Evolutionary conservation across 2,888 invertebrate genomes (phyloP).

Genomic region (Arge pagana): DNA sequence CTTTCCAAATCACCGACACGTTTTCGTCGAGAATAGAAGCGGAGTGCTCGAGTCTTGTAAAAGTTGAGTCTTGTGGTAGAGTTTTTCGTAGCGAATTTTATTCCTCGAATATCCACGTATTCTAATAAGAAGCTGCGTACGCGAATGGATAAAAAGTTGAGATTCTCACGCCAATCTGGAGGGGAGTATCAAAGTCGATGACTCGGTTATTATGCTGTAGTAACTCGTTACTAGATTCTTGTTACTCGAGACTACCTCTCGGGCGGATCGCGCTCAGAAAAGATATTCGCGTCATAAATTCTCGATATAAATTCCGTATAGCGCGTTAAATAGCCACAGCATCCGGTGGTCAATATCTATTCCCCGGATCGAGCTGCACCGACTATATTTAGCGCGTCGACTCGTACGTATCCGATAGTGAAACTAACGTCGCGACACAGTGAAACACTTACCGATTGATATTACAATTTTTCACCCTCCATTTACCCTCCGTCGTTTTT

Average conservation of each 20-base stretch:
- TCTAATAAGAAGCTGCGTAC: no score
- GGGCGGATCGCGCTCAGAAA: background rate
- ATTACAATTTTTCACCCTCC: background rate
- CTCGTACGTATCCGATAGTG: no score
- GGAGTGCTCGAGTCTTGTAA: no score
- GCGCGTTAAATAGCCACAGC: slow-evolving; percentile 29
- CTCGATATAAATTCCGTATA: slow-evolving; percentile 31
- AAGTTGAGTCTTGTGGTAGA: no score
- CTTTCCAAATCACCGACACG: background rate
- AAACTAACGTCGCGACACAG: no score
- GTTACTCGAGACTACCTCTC: slow-evolving; percentile 11
- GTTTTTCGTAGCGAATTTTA: no score
- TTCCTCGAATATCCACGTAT: no score
- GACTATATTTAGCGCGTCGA: no score
- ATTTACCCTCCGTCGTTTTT: background rate
- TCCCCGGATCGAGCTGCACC: slow-evolving; percentile 3
- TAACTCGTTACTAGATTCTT: slow-evolving; percentile 11
- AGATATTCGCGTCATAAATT: slow-evolving; percentile 30
- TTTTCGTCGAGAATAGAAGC: no score
- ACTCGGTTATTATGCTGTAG: slow-evolving; percentile 9
- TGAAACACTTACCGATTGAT: slow-evolving; percentile 43
- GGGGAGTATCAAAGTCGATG: slow-evolving; percentile 9
- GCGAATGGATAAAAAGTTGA: no score
- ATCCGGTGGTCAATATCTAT: slow-evolving; percentile 28
- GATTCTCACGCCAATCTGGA: slow-evolving; percentile 17